These are phyloP conservation scores for Anoplopoma fimbria DNA, from an alignment of 2,113 vertebrate species.

Conservation along the genomic window DNA sequence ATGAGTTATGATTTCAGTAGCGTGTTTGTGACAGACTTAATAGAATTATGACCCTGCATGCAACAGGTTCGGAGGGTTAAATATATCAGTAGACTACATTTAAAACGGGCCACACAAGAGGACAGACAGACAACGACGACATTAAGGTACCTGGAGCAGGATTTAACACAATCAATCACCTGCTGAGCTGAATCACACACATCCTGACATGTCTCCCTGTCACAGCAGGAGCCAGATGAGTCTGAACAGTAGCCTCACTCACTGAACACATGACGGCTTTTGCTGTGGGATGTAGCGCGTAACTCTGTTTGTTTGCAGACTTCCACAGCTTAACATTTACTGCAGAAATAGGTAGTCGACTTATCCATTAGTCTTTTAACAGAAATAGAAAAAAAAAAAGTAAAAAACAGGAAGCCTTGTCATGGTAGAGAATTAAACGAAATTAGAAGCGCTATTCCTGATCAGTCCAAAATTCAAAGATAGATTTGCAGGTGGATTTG, in stretches of 20 bases:
- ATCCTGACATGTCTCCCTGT: background rate
- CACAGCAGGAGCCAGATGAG: no score
- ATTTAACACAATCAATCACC: slow-evolving; percentile 16
- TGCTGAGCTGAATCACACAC: slow-evolving; percentile 19
- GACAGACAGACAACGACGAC: background rate
- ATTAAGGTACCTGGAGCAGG: background rate
- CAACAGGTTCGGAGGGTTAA: background rate
- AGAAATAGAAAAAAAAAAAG: background rate
- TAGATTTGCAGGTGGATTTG: no score
- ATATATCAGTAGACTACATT: background rate
- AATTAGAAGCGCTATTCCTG: background rate
- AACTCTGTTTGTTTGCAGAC: no score
- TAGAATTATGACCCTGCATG: background rate
- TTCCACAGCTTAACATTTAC: background rate
- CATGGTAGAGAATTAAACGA: background rate
- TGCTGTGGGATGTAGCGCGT: background rate
- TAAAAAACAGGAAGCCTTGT: background rate
- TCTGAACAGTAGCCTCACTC: background rate
- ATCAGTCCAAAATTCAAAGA: no score
- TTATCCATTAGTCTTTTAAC: background rate
- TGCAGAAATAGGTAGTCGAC: background rate
- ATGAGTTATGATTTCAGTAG: no score
- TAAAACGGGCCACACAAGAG: background rate
- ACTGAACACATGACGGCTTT: no score
- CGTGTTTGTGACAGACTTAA: background rate